Base-by-base conservation (phyloP, 2,888 invertebrate species). In the Ormyrus labotus region DNA sequence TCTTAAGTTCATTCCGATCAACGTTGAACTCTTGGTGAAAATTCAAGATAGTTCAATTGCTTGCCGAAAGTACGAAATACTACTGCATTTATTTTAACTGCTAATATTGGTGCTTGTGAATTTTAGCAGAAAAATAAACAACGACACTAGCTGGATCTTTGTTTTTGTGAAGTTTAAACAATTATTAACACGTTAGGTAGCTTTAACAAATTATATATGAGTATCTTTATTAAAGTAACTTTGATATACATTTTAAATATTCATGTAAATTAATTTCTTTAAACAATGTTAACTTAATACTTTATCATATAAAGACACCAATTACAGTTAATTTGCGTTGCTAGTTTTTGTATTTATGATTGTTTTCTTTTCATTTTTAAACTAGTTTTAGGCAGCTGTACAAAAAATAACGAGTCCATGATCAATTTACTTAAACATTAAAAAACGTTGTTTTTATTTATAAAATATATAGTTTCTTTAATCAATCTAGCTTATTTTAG, bases 51-150 rank as follows among this genome's bases (percentile, higher is more conserved):
- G 50, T 80, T 78, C 72, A 78, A 68, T 75, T 58, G 55, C 48
- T 75, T 58, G 55, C 53, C 58, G 81, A 45, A 69, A 67, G 73
- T 83, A 83, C 77, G 83, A 82, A 80, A 64, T 82, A 76, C 70
- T 84, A 68, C 81, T 85, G 85, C 85, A 85, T 87, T 86, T 84
- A 86, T 83, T 84, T 77, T 70, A 84, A 75, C 77, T 78, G 81
- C 69, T 76, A 71, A 77, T 68, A 34, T 71, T 74, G 71, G 13
- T 6, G 57, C 53, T 73, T 80, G 50, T 57, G 67, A 82, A 58
- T 61, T 70, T 77, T 77, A 78, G 77, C 71, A 78, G 67, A 51
- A 65, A 72, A 79, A 65, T 68, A 57, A 75, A 71, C 60, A 64
- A 34, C 55, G 72, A 69, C 57, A 80, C 75, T 80, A 74, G 74